Base-by-base conservation (phyloP, 2,888 invertebrate species). In the Monoplex corrugatus region DNA sequence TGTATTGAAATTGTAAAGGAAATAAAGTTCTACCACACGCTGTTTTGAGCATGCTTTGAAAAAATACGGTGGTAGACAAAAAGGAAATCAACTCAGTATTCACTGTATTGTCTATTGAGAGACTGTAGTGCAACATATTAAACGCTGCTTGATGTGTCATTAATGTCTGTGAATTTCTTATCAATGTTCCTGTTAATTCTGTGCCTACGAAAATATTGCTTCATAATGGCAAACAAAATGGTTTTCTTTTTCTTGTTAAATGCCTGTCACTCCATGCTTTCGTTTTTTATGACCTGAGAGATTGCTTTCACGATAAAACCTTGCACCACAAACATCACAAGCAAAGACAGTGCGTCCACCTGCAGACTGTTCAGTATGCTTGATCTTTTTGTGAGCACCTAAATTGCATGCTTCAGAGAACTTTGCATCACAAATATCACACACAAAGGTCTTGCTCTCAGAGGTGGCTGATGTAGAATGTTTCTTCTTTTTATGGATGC, bases 351-450 rank as follows among this genome's bases (percentile, higher is more conserved):
- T 86, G 19, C 57, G 86, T 6, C 86, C 86, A 19, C n/a, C 75
- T 3, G 78, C 57, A 2, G 80, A 80, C 57, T 87, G 32, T 38
- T 87, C 87, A 32, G 87, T 50, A 38, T 87, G 87, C 38, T 87
- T 87, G 45, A 90, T 89, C 45, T 90, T 91, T 45, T 82, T 87
- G 86, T 91, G 91, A 13, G 89, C 80, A 8, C 87, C 90, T 40
- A 91, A 72, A 57, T 90, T 91, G 44, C 90, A 90, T 10, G 89
- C 87, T 82, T 90, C 90, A 23, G 72, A 89, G 63, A 91, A 91
- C 28, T 86, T 91, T 23, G 90, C 85, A 43, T 75, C 86, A 82
- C 90, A 90, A 0, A 89, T 85, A 6, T 87, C 88, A 84, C 91
- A 91, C 16, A 35, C 63, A 50, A 88, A 86, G 13, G 86, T 89